These are phyloP conservation scores for Pangasius sanitwongsei DNA, from an alignment of 2,797 vertebrate species.

Conservation along the genomic window DNA sequence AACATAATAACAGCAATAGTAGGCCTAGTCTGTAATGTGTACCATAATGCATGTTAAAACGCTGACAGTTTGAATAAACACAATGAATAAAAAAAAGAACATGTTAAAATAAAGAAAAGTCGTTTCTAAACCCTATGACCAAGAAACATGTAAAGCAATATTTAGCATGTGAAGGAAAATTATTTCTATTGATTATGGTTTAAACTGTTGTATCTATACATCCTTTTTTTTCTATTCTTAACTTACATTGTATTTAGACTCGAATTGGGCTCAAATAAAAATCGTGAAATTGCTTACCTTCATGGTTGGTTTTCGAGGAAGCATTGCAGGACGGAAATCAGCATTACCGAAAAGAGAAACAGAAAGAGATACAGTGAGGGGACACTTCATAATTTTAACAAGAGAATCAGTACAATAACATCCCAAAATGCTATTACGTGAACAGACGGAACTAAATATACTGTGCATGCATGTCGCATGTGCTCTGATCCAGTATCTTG, in stretches of 20 bases:
- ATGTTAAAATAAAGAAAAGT: not conserved
- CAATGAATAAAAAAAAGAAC: not conserved
- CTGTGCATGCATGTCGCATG: not conserved
- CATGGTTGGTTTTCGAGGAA: slow-evolving; percentile 23
- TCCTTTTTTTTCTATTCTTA: not conserved
- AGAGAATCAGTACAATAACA: not conserved
- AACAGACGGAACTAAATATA: not conserved
- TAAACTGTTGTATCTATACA: not conserved
- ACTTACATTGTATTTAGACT: not conserved
- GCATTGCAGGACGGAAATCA: slow-evolving; percentile 7
- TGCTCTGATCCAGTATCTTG: not conserved
- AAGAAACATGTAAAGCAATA: not conserved
- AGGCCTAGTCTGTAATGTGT: not conserved
- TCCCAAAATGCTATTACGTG: not conserved
- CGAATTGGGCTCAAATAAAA: not conserved
- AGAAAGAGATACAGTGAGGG: slow-evolving; percentile 25
- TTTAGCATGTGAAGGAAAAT: not conserved
- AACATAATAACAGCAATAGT: not conserved
- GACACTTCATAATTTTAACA: not conserved
- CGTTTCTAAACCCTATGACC: not conserved
- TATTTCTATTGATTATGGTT: not conserved
- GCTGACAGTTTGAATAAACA: not conserved
- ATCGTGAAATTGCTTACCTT: slow-evolving; percentile 69
- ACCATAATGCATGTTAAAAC: not conserved
- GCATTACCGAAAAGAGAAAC: slow-evolving; percentile 47